phyloP scores from a whole-genome alignment of 2,888 invertebrate genomes.

The Capitulum mitella region DNA sequence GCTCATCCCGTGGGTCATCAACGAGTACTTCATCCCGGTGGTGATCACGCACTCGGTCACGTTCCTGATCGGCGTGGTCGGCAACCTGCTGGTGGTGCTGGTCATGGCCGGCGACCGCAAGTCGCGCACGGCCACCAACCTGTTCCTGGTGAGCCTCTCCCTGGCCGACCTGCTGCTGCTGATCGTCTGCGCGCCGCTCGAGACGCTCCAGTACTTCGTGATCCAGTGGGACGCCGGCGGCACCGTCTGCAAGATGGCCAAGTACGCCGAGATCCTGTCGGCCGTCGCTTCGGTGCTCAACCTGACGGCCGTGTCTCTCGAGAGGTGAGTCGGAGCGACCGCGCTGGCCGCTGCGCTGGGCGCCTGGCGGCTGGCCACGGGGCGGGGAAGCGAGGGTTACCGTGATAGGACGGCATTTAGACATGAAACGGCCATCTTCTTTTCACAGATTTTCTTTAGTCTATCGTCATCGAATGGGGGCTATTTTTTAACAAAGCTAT shows the following conservation, averaged over 20 bases:
- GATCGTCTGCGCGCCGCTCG: slow-evolving; percentile 43
- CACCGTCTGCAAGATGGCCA: slow-evolving; percentile 47
- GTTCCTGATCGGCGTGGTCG: slow-evolving; percentile 41
- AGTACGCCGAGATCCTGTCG: slow-evolving; percentile 47
- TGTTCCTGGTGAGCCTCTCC: slow-evolving; percentile 39
- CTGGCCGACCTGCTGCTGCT: slow-evolving; percentile 43
- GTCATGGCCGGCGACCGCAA: slow-evolving; percentile 45
- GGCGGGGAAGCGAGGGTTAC: no score
- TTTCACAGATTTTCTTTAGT: no score
- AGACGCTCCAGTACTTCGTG: slow-evolving; percentile 44
- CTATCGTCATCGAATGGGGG: no score
- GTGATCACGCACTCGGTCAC: slow-evolving; percentile 35
- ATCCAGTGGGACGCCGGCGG: slow-evolving; percentile 45
- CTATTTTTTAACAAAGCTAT: no score
- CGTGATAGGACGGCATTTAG: no score
- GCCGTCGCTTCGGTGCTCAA: slow-evolving; percentile 49
- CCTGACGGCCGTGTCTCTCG: slow-evolving; percentile 48
- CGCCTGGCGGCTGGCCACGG: no score
- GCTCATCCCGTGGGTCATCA: slow-evolving; percentile 39
- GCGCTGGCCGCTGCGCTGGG: no score
- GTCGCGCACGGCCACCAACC: slow-evolving; percentile 41
- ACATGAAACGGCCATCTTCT: no score
- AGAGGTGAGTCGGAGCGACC: slow-evolving; percentile 49
- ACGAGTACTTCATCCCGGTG: slow-evolving; percentile 33
- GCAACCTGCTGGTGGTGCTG: slow-evolving; percentile 46